Evolutionary conservation across 2,888 invertebrate genomes (phyloP).

Genomic region (Rhimphoctona megacephalus): DNA sequence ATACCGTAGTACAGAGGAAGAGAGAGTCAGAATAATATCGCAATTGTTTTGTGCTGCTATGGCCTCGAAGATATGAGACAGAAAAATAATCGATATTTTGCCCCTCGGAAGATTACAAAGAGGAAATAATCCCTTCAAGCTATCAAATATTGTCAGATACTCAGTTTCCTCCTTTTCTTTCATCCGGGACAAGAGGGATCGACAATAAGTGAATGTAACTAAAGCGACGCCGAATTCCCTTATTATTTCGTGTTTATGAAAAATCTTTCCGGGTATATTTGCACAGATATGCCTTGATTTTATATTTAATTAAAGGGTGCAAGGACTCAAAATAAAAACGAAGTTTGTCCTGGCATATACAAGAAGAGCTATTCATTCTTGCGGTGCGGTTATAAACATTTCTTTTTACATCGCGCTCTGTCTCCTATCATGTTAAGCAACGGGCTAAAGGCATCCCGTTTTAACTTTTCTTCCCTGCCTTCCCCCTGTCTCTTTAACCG

Average conservation of each 20-base stretch:
- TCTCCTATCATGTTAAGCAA: constrained; percentile 7
- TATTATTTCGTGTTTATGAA: not conserved
- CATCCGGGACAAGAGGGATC: not conserved
- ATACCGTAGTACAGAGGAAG: not conserved
- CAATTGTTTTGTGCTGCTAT: not conserved
- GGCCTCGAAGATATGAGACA: constrained; percentile 19
- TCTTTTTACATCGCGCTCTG: not conserved
- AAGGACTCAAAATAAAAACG: not conserved
- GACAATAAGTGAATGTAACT: not conserved
- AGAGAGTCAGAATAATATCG: not conserved
- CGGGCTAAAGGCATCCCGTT: not conserved
- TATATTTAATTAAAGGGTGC: constrained; percentile 18
- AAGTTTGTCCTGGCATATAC: constrained; percentile 11
- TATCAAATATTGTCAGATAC: constrained; percentile 43
- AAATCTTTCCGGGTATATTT: constrained; percentile 8
- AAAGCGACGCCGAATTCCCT: not conserved
- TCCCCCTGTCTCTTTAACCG: not conserved
- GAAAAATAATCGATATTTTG: constrained; percentile 65
- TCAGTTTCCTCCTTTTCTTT: not conserved
- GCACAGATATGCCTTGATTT: constrained; percentile 45
- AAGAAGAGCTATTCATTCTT: constrained; percentile 1
- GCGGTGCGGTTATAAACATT: constrained; percentile 8
- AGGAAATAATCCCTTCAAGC: constrained; percentile 50
- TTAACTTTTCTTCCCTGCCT: constrained; percentile 11
- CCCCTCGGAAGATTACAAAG: constrained; percentile 32